Base-by-base conservation (phyloP, 2,113 vertebrate genomes). In the Gila orcuttii region DNA sequence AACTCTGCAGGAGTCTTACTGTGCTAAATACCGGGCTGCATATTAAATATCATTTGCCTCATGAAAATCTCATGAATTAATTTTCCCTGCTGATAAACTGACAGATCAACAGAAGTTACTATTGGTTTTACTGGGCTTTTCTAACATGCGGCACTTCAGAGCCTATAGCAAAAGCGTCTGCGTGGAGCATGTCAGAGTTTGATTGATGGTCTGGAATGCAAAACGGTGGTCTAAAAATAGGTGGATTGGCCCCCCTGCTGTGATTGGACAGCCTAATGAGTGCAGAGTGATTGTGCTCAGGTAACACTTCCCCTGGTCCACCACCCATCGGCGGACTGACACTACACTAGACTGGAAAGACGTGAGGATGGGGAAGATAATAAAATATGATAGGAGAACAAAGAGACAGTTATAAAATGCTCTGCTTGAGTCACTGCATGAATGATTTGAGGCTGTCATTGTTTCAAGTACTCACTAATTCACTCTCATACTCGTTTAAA, bases 221-320 rank as follows among this genome's bases (percentile, higher is more conserved):
- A 73, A 62, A 33, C 23, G 39, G 10, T 4, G 15, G 42, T 28
- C 82, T 81, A 45, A 76, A 85, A 85, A 85, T 80, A 85, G 33
- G 74, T 75, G 31, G 86, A 84, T 74, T 80, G 82, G n/a, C 36
- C 42, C 17, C 45, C n/a, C 19, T 47, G n/a, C 50, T 31, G 60
- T 45, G 62, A 71, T 73, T 77, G 13, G 74, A 87, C 82, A 87
- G 66, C 17, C 39, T 62, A 80, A 80, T 84, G 75, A 84, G 86
- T 31, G 15, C 36, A 28, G 77, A 73, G 45, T 69, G 83, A 82
- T 85, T 82, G 85, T 19, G 21, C 33, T 55, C 69, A 45, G 59
- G 83, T 66, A 23, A 42, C 66, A 28, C 21, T 21, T 59, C 77
- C 45, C 79, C 47, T 6, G 60, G 76, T 80, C 42, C 42, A 45